Evolutionary conservation across 2,113 vertebrate species (phyloP).

Genomic region (Vimba vimba): DNA sequence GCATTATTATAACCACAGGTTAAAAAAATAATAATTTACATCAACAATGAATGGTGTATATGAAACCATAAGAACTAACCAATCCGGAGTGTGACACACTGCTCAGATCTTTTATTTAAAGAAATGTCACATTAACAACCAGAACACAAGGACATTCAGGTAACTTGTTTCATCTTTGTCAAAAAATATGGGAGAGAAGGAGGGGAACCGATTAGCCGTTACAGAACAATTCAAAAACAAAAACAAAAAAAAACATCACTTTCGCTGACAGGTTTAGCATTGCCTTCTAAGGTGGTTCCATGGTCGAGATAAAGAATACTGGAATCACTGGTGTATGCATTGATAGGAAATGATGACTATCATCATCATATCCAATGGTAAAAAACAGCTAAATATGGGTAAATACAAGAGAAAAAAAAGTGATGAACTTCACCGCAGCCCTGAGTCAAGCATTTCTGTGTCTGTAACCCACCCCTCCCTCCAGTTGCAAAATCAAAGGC

Average conservation of each 20-base stretch:
- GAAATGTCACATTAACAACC: slow-evolving; percentile 59
- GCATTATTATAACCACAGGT: not conserved
- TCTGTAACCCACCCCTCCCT: slow-evolving; percentile 33
- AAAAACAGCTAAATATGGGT: slow-evolving; percentile 10
- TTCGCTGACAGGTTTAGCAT: slow-evolving; percentile 23
- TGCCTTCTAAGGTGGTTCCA: slow-evolving; percentile 28
- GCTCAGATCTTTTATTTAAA: slow-evolving; percentile 58
- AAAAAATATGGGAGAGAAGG: slow-evolving; percentile 45
- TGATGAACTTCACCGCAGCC: slow-evolving; percentile 44
- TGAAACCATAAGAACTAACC: not conserved
- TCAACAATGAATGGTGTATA: not conserved
- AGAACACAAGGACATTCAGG: slow-evolving; percentile 59
- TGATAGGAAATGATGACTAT: not conserved
- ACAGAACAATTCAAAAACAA: slow-evolving; percentile 15
- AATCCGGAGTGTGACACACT: slow-evolving; percentile 49
- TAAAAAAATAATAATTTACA: no score
- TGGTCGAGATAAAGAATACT: slow-evolving; percentile 3
- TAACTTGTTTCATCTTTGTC: slow-evolving; percentile 47
- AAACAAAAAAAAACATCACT: not conserved
- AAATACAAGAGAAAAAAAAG: not conserved
- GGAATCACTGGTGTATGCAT: slow-evolving; percentile 18
- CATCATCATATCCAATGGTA: slow-evolving; percentile 8
- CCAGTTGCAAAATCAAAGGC: slow-evolving; percentile 55
- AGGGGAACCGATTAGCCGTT: slow-evolving; percentile 33
- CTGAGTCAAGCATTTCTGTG: slow-evolving; percentile 53